Base-by-base conservation (phyloP, 2,113 vertebrate species). In the Lagopus leucura region DNA sequence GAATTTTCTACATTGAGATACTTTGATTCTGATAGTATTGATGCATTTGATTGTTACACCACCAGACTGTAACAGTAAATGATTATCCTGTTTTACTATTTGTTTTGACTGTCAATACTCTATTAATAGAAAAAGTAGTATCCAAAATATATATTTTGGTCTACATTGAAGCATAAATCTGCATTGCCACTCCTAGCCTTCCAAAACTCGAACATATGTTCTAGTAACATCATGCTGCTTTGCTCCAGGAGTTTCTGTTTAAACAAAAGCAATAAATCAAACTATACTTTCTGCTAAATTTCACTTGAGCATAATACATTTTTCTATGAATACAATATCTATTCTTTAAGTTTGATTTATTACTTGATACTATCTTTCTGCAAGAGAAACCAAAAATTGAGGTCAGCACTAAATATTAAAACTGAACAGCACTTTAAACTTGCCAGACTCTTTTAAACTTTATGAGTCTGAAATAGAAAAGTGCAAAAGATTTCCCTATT, bases 201-300 rank as follows among this genome's bases (percentile, higher is more conserved):
- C 17, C 4, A 13, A 52, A 89, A 97, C 82, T 58, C 55, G 38
- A 81, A 36, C 5, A 54, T 36, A 13, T 2, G 2, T 84, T 74
- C 24, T 71, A 25, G 55, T 22, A 70, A 13, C 2, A 8, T 70
- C 28, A 69, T 30, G 21, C 25, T 84, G 8, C 34, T 66, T 61
- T 93, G 20, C 16, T 89, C 94, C 91, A 78, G 86, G 67, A 88
- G 3, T 57, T 86, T 81, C 40, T 79, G 60, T 93, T 93, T 88
- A 92, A 92, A 32, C 9, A 87, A 95, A 58, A 75, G 4, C 32
- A 80, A 69, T 82, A 92, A 70, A 96, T 97, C 65, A 89, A 93
- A 71, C 11, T 67, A 65, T 17, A 87, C 92, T 93, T 96, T 92
- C 73, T 91, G 72, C 61, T 91, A 91, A 91, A 92, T 94, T 97